Evolutionary conservation across 2,113 vertebrate species (phyloP), one percentile per base, ranked within the genome.

Genomic region (Calyptommatus sinebrachiatus): DNA sequence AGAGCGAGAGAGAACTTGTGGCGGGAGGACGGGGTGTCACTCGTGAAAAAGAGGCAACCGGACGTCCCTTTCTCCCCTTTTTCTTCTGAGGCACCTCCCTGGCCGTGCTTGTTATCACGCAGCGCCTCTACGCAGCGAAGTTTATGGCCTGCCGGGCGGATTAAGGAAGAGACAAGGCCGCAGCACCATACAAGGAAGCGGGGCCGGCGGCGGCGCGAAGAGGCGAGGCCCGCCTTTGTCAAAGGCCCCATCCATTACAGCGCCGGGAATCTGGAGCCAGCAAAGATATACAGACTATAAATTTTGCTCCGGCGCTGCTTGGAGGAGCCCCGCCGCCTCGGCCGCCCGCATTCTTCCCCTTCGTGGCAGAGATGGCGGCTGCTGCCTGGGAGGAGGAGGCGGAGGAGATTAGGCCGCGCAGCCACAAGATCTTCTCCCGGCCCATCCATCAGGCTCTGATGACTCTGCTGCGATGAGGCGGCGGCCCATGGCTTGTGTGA

Each of bases 211-310:
- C 48, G 48, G 48, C 48, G 48, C 8, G 71, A 90, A 50, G 31
- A 12, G 90, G 89, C 80, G 53, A 78, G 91, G 84, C 93, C 91
- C 72, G 89, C 90, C 89, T 93, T 90, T 89, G 89, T 94, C 92
- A 95, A 95, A 94, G 92, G 79, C 90, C 87, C 92, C 90, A 91
- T 95, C 94, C 93, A 90, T 92, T 95, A 93, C 92, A 73, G 10
- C 86, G 87, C 93, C 92, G 92, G 93, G 93, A 41, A 95, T 97
- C 95, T 97, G 97, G 97, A 98, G 97, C 97, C 96, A 94, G 95
- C 83, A 86, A 95, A 95, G 92, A 92, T 97, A 98, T 80, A 99
- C 97, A 98, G 94, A 95, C 95, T 89, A 94, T 99, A 97, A 98
- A 98, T 97, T 90, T 22, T 41, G 35, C 70, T 48, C 45, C 70